Base-by-base conservation (phyloP, 2,797 vertebrate genomes). In the Spinus olivaceus region DNA sequence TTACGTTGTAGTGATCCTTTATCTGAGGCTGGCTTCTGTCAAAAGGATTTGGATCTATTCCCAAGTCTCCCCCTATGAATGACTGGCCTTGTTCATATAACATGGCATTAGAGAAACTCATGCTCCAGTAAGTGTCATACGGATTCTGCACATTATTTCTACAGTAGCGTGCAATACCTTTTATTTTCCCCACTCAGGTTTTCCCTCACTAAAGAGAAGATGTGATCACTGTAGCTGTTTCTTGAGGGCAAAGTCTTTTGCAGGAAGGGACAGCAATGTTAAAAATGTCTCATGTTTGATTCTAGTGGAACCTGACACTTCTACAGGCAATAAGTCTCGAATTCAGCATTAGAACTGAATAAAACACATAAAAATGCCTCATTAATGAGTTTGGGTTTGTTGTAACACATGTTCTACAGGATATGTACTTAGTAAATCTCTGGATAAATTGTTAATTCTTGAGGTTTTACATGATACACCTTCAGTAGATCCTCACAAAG, bases 111-210 rank as follows among this genome's bases (percentile, higher is more conserved):
- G 12, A 60, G 32, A 61, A 4, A 54, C 3, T 19, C 13, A 22
- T 20, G 22, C 20, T 20, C 67, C 32, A 3, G 1, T 10, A 12
- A 2, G 3, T 27, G 4, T 22, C 15, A 10, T 49, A 14, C 1
- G 2, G 33, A 35, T 57, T 90, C 69, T 59, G 4, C 5, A 20
- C 8, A 0, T 23, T 37, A n/a, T 37, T 46, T 33, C 47, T 51
- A 37, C 14, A 4, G 16, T 21, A 33, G 4, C 0, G 1, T 15
- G 19, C 6, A 46, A n/a, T 17, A 13, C 1, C 2, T 13, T n/a
- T 59, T 42, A 19, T 49, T 88, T 80, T 70, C 11, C 4, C 7
- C 23, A 56, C 6, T 44, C 23, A n/a, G 17, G 3, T 56, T 56
- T 76, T 69, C 25, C 9, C 16, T 42, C 11, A 28, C 5, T 33